Conservation (phyloP, 2,888 invertebrate species). For the Copidosoma aretas region DNA sequence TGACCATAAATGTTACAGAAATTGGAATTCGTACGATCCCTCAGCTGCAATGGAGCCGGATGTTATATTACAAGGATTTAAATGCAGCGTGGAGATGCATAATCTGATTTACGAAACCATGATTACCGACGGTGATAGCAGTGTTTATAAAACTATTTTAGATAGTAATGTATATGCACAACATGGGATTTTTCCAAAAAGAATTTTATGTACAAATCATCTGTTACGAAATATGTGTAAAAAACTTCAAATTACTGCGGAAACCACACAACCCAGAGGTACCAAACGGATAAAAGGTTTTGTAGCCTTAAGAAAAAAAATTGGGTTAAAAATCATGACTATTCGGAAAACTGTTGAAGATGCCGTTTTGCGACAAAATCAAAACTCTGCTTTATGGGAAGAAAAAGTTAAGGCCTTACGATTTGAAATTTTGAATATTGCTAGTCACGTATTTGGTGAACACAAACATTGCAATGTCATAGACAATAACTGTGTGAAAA, state of each 20-base stretch:
- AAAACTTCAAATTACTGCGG: not conserved
- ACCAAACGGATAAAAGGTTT: not conserved
- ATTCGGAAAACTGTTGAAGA: not conserved
- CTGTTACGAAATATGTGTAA: not conserved
- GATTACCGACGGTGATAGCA: not conserved
- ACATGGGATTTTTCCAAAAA: not conserved
- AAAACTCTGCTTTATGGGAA: not conserved
- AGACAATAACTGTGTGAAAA: not conserved
- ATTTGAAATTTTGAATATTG: not conserved
- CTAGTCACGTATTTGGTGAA: not conserved
- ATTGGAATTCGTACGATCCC: not conserved
- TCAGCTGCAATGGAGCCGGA: not conserved
- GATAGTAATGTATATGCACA: not conserved
- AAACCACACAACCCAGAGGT: not conserved
- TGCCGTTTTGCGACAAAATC: not conserved
- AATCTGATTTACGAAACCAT: not conserved
- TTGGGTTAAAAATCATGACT: not conserved
- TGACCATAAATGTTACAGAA: not conserved
- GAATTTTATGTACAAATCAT: not conserved
- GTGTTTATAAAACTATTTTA: not conserved
- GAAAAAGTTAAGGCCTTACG: not conserved
- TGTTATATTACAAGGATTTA: not conserved
- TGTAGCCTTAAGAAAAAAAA: not conserved
- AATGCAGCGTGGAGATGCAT: not conserved
- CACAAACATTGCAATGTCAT: not conserved